Conservation (phyloP, 2,113 vertebrate genomes). For the Caranx melampygus region DNA sequence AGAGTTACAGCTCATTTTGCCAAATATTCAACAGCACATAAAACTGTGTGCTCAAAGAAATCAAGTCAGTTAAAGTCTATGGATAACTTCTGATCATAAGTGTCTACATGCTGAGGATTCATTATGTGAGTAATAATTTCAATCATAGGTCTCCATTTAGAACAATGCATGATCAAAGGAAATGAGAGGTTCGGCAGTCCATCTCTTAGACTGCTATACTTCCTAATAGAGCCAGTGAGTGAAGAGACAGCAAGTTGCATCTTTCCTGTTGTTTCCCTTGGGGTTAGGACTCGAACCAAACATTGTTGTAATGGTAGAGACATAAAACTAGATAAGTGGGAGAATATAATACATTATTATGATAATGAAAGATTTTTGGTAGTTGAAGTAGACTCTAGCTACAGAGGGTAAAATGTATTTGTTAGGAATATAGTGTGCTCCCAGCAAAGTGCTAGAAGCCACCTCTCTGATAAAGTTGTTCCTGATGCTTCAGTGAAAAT, state of each 20-base stretch:
- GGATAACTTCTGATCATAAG: background rate
- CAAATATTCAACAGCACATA: background rate
- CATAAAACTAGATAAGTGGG: background rate
- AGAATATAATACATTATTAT: background rate
- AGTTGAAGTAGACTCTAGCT: background rate
- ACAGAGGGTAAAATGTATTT: background rate
- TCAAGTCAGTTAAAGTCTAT: background rate
- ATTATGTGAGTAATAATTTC: background rate
- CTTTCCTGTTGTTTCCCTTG: background rate
- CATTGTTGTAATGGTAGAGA: background rate
- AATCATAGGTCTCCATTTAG: background rate
- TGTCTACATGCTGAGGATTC: background rate
- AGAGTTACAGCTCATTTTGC: background rate
- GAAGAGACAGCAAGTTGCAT: background rate
- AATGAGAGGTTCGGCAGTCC: background rate
- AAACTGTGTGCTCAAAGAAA: background rate
- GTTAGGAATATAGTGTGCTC: background rate
- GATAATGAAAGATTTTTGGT: background rate
- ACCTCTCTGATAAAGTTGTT: background rate
- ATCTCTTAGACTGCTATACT: background rate
- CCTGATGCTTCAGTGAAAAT: conserved; percentile 6
- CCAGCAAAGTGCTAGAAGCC: background rate
- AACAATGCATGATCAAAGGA: background rate
- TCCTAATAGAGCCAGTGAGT: background rate
- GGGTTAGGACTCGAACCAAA: too few relatives aligned